phyloP scores from a whole-genome alignment of 2,113 vertebrate genomes.

The Takifugu bimaculatus region DNA sequence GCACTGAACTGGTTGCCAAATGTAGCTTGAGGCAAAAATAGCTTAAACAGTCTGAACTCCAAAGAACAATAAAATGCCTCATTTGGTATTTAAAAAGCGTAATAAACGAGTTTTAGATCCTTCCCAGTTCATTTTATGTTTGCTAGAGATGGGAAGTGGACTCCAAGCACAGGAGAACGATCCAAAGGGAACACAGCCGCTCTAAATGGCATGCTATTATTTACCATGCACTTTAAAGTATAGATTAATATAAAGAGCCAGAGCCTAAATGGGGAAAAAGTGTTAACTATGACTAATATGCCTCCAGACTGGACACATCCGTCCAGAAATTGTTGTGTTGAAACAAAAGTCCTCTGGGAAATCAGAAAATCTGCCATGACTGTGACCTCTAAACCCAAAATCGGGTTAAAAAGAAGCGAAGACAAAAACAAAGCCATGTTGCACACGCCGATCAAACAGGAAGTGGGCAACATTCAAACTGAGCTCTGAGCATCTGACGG shows the following conservation, averaged over 20 bases:
- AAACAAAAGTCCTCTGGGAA: slow-evolving; percentile 27
- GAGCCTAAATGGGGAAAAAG: background rate
- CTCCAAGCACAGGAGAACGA: background rate
- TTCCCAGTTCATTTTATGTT: too few relatives aligned
- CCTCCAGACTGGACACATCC: slow-evolving; percentile 8
- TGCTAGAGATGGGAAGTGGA: background rate
- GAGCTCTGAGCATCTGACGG: too few relatives aligned
- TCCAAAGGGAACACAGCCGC: background rate
- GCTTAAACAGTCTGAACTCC: background rate
- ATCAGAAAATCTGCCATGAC: slow-evolving; percentile 55
- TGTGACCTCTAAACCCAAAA: slow-evolving; percentile 45
- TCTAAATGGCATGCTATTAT: background rate
- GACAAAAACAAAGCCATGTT: slow-evolving; percentile 8
- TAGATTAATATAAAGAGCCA: background rate
- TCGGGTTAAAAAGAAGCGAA: slow-evolving; percentile 25
- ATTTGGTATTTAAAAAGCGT: background rate
- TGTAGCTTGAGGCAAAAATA: background rate
- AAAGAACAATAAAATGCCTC: too few relatives aligned
- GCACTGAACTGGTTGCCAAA: too few relatives aligned
- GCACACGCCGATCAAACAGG: slow-evolving; percentile 28
- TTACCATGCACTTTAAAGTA: background rate
- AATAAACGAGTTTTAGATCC: background rate
- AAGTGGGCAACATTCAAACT: too few relatives aligned
- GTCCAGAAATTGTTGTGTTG: slow-evolving; percentile 33
- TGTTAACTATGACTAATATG: slow-evolving; percentile 2